Evolutionary conservation across 2,797 vertebrate species (phyloP).

Genomic region (Hyperoplus immaculatus): DNA sequence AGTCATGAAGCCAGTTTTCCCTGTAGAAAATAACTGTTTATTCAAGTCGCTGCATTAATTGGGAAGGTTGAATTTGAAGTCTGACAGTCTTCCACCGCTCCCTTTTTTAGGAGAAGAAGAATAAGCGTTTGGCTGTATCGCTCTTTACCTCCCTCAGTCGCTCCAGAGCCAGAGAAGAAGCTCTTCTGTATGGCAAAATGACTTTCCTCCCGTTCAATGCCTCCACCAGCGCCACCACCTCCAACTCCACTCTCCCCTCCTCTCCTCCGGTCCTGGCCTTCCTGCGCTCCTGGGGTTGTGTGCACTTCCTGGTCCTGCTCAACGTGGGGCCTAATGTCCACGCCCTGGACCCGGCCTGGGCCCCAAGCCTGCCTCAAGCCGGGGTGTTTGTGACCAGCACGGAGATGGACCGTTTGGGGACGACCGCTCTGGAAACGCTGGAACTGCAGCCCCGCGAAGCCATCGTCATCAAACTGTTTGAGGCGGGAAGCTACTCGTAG

Average conservation of each 20-base stretch:
- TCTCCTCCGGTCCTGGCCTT: constrained; percentile 75
- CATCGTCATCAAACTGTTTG: constrained; percentile 84
- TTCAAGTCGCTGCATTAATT: not conserved
- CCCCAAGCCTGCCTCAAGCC: constrained; percentile 65
- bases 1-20: constrained; percentile 22
- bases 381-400: constrained; percentile 83
- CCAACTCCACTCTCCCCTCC: constrained; percentile 59
- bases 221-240: constrained; percentile 44
- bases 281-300: constrained; percentile 85
- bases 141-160: constrained; percentile 81
- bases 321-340: constrained; percentile 72
- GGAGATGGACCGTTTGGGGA: constrained; percentile 75
- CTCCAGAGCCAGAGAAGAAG: constrained; percentile 79
- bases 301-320: constrained; percentile 82
- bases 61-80: not conserved
- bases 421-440: constrained; percentile 64
- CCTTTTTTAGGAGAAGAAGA: constrained; percentile 51
- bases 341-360: constrained; percentile 70
- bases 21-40: not conserved
- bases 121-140: constrained; percentile 17
- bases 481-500: constrained; percentile 71
- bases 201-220: constrained; percentile 80
- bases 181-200: constrained; percentile 81
- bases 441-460: constrained; percentile 80
- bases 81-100: not conserved